phyloP scores from a whole-genome alignment of 2,888 invertebrate genomes.

The Hartigia nigra region DNA sequence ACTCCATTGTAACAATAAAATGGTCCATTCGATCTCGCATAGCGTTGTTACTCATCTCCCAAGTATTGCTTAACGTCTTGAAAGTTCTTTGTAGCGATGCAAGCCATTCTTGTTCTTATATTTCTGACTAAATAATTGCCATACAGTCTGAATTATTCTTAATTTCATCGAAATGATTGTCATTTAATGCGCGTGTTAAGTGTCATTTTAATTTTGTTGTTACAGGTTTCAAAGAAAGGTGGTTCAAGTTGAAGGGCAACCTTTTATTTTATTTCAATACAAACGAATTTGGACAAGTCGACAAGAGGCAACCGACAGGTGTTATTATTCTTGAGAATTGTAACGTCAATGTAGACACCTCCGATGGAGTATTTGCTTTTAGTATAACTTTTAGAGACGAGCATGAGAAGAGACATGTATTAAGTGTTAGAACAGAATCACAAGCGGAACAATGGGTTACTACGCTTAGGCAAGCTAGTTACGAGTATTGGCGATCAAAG shows the following conservation, averaged over 20 bases:
- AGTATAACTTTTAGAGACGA: conserved; percentile 78
- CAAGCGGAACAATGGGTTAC: conserved; percentile 80
- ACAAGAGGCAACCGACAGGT: conserved; percentile 75
- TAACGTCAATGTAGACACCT: conserved; percentile 75
- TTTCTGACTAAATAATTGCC: not conserved
- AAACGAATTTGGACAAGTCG: conserved; percentile 75
- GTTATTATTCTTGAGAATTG: conserved; percentile 81
- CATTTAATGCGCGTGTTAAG: not conserved
- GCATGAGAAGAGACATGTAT: conserved; percentile 76
- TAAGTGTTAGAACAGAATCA: conserved; percentile 77
- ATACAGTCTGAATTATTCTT: not conserved
- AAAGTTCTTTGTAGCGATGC: not conserved
- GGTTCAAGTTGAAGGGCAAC: conserved; percentile 81
- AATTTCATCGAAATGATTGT: not conserved
- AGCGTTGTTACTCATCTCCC: not conserved
- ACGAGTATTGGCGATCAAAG: conserved; percentile 76
- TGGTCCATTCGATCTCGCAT: not conserved
- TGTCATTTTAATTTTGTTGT: conserved; percentile 39
- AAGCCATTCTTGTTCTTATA: not conserved
- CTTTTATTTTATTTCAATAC: conserved; percentile 82
- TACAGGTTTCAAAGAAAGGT: conserved; percentile 80
- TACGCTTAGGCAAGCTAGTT: conserved; percentile 76
- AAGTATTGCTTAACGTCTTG: not conserved
- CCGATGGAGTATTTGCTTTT: conserved; percentile 78
- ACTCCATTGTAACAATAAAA: not conserved